phyloP scores from a whole-genome alignment of 2,113 vertebrate genomes.

The Anhinga anhinga region DNA sequence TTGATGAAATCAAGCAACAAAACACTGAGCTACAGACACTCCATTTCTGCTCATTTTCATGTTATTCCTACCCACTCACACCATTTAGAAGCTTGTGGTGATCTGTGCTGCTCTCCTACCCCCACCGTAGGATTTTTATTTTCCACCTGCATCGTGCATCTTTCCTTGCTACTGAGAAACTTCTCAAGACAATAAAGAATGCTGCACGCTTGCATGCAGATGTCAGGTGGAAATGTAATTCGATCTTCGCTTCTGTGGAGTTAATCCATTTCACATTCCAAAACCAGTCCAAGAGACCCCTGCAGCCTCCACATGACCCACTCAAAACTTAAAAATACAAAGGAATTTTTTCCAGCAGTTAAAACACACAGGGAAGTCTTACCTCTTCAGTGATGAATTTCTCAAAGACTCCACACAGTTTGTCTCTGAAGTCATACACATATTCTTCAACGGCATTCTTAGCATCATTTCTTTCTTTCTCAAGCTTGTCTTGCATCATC shows the following conservation, averaged over 20 bases:
- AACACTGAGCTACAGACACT: neutral
- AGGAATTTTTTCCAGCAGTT: neutral
- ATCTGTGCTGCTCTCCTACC: neutral
- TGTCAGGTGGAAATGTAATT: neutral
- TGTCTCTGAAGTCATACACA: slow-evolving; percentile 92
- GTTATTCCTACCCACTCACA: neutral
- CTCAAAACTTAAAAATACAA: neutral
- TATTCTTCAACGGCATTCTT: slow-evolving; percentile 97
- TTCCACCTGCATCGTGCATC: neutral
- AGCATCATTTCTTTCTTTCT: slow-evolving; percentile 93
- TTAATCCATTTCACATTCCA: neutral
- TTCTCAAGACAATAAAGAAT: neutral
- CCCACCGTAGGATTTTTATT: neutral
- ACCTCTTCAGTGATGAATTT: slow-evolving; percentile 89
- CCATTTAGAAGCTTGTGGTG: neutral
- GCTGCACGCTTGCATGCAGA: neutral
- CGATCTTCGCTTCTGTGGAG: neutral
- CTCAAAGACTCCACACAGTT: slow-evolving; percentile 85
- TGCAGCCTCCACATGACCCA: neutral
- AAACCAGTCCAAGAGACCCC: neutral
- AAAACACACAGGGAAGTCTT: neutral
- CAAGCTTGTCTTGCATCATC: slow-evolving; percentile 94
- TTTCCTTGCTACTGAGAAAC: neutral
- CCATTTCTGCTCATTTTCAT: neutral
- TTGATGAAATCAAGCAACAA: neutral